phyloP scores from a whole-genome alignment of 2,797 vertebrate species.

The Argentina silus region DNA sequence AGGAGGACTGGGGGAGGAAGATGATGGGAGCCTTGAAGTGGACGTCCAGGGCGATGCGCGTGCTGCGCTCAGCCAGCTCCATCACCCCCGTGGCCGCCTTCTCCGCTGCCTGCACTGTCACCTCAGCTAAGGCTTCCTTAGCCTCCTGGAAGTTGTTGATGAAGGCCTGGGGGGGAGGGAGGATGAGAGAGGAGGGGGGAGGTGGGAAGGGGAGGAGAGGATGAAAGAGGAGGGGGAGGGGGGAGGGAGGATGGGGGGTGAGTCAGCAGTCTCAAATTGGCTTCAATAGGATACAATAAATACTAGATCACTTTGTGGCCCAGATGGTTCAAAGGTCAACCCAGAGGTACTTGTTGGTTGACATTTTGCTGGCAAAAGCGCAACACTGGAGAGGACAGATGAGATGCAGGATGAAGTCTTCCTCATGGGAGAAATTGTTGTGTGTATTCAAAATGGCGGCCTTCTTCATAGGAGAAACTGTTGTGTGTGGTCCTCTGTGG shows the following conservation, averaged over 20 bases:
- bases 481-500: too few relatives aligned
- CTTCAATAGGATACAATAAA: too few relatives aligned
- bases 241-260: background rate
- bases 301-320: too few relatives aligned
- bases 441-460: too few relatives aligned
- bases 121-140: slow-evolving; percentile 92
- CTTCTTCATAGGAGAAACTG: too few relatives aligned
- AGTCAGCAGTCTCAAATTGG: too few relatives aligned
- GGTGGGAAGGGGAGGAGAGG: background rate
- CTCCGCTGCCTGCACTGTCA: slow-evolving; percentile 92
- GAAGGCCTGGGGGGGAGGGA: slow-evolving; percentile 81
- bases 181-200: background rate
- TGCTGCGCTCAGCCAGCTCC: slow-evolving; percentile 89
- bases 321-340: too few relatives aligned
- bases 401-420: too few relatives aligned
- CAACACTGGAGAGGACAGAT: too few relatives aligned
- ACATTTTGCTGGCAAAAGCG: too few relatives aligned
- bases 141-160: slow-evolving; percentile 95
- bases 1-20: slow-evolving; percentile 91
- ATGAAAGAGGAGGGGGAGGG: slow-evolving; percentile 5
- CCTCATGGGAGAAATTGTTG: too few relatives aligned
- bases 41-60: slow-evolving; percentile 85
- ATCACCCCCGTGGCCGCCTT: slow-evolving; percentile 95
- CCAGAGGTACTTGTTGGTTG: too few relatives aligned
- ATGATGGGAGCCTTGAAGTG: slow-evolving; percentile 95